Evolutionary conservation across 2,888 invertebrate species (phyloP).

Genomic region (Lasioglossum calceatum): DNA sequence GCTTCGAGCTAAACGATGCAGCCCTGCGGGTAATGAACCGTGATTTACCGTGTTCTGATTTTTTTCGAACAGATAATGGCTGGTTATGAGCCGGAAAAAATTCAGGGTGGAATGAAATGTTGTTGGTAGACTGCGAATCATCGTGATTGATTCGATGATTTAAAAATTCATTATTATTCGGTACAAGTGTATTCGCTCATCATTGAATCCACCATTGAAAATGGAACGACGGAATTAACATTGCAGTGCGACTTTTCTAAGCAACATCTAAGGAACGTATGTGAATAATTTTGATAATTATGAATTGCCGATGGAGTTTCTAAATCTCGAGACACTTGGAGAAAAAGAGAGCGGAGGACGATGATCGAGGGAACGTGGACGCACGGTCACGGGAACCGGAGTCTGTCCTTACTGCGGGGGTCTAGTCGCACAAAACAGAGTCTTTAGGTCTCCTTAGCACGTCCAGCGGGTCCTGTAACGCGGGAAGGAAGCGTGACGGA

Average conservation of each 20-base stretch:
- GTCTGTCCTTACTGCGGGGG: slow-evolving; percentile 50
- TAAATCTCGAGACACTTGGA: background rate
- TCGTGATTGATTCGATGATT: no score
- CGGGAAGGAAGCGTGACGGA: slow-evolving; percentile 75
- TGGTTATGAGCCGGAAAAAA: background rate
- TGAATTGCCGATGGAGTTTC: background rate
- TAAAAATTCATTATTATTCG: no score
- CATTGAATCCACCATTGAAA: no score
- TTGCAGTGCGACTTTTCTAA: no score
- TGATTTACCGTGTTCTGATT: background rate
- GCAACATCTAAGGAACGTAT: no score
- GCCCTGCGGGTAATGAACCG: slow-evolving; percentile 1
- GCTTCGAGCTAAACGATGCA: background rate
- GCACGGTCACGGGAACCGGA: slow-evolving; percentile 8
- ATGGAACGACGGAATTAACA: no score
- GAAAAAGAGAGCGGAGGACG: slow-evolving; percentile 4
- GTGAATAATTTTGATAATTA: no score
- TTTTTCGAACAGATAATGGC: background rate
- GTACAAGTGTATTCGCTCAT: no score
- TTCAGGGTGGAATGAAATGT: background rate
- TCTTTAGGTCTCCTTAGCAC: slow-evolving; percentile 80
- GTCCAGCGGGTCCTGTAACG: slow-evolving; percentile 60
- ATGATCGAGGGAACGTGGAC: slow-evolving; percentile 64
- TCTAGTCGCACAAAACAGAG: slow-evolving; percentile 74
- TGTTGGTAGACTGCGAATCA: no score